Conservation (phyloP, 2,888 invertebrate species). For the Mesorhabditis sp. region DNA sequence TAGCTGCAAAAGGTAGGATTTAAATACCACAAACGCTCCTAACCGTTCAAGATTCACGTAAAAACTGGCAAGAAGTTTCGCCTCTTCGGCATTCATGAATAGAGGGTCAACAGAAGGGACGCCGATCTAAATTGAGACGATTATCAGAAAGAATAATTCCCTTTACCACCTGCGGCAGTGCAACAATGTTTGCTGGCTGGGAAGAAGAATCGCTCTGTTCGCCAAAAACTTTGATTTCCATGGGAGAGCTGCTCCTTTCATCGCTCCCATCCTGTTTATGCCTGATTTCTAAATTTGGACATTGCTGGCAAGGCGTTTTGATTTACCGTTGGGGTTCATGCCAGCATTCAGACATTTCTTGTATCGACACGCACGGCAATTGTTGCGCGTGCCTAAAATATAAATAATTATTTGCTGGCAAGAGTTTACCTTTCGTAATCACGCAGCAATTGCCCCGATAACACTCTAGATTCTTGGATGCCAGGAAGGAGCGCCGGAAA, state of each 20-base stretch:
- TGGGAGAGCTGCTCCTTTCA: background rate
- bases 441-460: conserved; percentile 28
- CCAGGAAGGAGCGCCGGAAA: conserved; percentile 29
- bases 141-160: background rate
- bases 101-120: conserved; percentile 3
- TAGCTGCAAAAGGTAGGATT: conserved; percentile 13
- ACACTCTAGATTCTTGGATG: conserved; percentile 29
- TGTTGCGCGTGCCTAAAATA: conserved; percentile 21
- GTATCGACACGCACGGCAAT: conserved; percentile 31
- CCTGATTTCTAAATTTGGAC: background rate
- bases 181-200: background rate
- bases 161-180: background rate
- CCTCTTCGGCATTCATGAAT: background rate
- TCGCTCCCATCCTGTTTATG: background rate
- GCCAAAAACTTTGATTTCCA: background rate
- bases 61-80: conserved; percentile 4
- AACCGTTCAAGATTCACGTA: background rate
- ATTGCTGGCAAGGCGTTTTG: background rate
- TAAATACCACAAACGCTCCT: background rate
- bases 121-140: background rate
- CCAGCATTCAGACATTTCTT: conserved; percentile 34
- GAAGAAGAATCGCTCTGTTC: background rate
- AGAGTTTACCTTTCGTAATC: conserved; percentile 17
- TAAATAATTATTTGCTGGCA: no score
- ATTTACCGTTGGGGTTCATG: conserved; percentile 27